Conservation (phyloP, 2,797 vertebrate species). For the Notoglanidium macrostoma region DNA sequence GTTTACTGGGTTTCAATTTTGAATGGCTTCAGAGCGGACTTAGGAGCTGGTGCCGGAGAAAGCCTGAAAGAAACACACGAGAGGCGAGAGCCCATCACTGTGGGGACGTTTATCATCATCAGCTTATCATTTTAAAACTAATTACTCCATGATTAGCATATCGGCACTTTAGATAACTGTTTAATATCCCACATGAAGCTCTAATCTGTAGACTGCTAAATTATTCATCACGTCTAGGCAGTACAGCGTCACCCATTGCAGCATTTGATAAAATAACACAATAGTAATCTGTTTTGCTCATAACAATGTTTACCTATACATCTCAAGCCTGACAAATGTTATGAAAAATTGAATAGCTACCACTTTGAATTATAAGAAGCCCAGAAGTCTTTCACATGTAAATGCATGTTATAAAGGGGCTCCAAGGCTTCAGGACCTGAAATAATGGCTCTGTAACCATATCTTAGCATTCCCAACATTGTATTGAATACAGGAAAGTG, state of each 20-base stretch:
- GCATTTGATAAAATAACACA: not conserved
- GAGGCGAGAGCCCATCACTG: not conserved
- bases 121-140: conserved; percentile 60
- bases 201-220: conserved; percentile 48
- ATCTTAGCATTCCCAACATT: not conserved
- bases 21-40: not conserved
- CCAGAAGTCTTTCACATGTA: not conserved
- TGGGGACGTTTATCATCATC: conserved; percentile 56
- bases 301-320: conserved; percentile 2
- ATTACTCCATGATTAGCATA: conserved; percentile 60
- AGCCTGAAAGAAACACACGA: conserved; percentile 9
- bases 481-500: not conserved
- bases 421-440: not conserved
- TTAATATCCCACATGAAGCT: conserved; percentile 54
- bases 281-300: conserved; percentile 12
- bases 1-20: conserved; percentile 6
- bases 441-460: not conserved
- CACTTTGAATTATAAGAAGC: not conserved
- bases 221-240: conserved; percentile 37
- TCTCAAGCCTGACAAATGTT: not conserved
- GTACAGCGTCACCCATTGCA: not conserved
- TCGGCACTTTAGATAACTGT: conserved; percentile 55
- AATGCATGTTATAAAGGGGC: too few relatives aligned
- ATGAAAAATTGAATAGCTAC: not conserved
- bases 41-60: not conserved